These are phyloP conservation scores for Eristalinus sepulchralis DNA, from an alignment of 2,888 invertebrate species.

Conservation along the genomic window DNA sequence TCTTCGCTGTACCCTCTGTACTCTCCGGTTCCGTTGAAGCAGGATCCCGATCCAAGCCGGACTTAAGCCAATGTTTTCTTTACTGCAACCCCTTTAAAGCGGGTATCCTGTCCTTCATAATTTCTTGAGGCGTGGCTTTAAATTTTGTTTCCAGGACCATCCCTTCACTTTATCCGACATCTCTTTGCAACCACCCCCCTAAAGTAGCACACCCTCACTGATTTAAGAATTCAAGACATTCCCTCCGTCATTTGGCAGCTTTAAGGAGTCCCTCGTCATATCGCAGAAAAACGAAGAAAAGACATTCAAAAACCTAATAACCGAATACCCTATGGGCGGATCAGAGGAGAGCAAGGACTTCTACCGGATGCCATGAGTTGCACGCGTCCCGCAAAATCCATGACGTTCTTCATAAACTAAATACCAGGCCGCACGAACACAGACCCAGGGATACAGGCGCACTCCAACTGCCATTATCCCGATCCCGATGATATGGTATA, in stretches of 20 bases:
- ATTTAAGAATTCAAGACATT: neutral
- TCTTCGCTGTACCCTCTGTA: too few species aligned
- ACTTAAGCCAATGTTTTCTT: too few species aligned
- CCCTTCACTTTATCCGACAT: too few species aligned
- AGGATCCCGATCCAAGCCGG: too few species aligned
- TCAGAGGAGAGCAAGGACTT: conserved; percentile 6
- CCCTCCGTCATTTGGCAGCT: neutral
- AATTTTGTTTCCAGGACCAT: too few species aligned
- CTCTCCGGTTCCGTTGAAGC: too few species aligned
- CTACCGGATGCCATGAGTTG: conserved; percentile 12
- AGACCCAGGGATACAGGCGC: too few species aligned
- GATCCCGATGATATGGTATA: conserved; percentile 34
- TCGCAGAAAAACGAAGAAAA: neutral
- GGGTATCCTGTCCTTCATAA: too few species aligned
- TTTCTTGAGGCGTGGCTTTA: too few species aligned
- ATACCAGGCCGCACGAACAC: conserved; percentile 28
- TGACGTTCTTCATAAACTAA: conserved; percentile 42
- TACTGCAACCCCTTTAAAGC: too few species aligned
- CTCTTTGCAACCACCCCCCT: neutral
- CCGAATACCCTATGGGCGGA: conserved; percentile 1
- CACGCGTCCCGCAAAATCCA: neutral
- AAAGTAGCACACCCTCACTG: too few species aligned
- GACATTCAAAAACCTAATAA: conserved; percentile 8
- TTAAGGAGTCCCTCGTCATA: neutral
- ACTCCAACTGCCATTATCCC: conserved; percentile 19